A percentile compares a stretch with the other conserved stretches of the same genome.
These are phyloP conservation scores for Catagonus wagneri DNA, from an alignment of 2,113 vertebrate genomes.

Conservation along the genomic window DNA sequence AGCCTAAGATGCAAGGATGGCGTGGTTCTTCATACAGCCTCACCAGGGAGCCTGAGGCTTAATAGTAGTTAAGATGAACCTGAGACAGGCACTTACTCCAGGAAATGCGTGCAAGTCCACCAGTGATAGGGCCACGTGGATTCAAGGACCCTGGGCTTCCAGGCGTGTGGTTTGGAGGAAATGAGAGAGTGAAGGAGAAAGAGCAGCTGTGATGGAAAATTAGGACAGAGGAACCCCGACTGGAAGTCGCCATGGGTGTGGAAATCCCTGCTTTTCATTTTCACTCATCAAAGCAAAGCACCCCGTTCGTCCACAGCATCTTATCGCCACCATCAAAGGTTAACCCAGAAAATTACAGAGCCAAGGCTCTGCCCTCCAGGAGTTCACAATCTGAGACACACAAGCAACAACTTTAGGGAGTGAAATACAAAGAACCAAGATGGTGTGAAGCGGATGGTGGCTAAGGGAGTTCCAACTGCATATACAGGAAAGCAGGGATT, in stretches of 20 bases:
- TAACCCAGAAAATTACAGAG: slow-evolving; percentile 56
- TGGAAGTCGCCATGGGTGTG: fast-evolving
- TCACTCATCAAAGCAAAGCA: slow-evolving; percentile 10
- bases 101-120: background rate
- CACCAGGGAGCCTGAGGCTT: background rate
- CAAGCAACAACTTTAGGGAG: background rate
- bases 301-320: background rate
- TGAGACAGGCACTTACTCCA: background rate
- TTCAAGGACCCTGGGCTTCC: background rate
- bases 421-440: background rate
- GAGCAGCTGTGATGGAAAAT: no score
- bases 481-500: background rate
- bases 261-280: background rate
- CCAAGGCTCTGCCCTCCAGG: background rate
- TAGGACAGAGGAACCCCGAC: background rate
- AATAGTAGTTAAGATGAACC: background rate
- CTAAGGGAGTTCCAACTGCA: background rate
- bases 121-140: background rate
- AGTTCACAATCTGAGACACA: slow-evolving; percentile 12
- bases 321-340: slow-evolving; percentile 51
- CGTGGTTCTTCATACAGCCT: background rate
- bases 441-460: background rate
- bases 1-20: background rate
- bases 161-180: background rate
- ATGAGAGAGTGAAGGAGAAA: background rate